phyloP scores from a whole-genome alignment of 1,140 invertebrate species.

The Caenorhabditis remanei region DNA sequence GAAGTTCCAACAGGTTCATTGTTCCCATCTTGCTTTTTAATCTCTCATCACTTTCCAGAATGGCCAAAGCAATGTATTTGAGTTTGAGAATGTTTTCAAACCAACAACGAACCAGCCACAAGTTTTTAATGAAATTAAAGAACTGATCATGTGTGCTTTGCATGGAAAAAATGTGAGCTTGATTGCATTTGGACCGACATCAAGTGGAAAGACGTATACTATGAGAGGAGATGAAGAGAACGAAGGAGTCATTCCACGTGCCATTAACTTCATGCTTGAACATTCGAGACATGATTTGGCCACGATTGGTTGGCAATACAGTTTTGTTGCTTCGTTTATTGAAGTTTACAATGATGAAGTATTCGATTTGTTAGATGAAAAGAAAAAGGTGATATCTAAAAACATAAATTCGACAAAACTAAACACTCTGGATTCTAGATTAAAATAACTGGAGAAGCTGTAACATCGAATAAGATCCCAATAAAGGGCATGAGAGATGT shows the following conservation, averaged over 20 bases:
- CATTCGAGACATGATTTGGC: constrained; percentile 81
- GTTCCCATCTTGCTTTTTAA: neutral
- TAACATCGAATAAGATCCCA: neutral
- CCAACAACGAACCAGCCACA: constrained; percentile 19
- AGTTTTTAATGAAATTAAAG: constrained; percentile 62
- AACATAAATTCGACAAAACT: neutral
- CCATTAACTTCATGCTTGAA: constrained; percentile 85
- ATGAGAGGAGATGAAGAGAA: constrained; percentile 86
- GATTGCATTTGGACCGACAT: constrained; percentile 92
- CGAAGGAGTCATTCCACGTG: constrained; percentile 85
- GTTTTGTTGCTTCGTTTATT: constrained; percentile 62
- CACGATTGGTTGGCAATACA: constrained; percentile 80
- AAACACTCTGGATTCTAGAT: neutral
- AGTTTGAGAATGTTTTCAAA: constrained; percentile 64
- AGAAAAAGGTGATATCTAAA: neutral
- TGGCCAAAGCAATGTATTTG: neutral
- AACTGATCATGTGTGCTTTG: constrained; percentile 79
- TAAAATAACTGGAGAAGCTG: neutral
- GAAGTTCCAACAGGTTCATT: constrained; percentile 41
- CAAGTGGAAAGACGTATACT: constrained; percentile 91
- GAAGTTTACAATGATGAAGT: constrained; percentile 69
- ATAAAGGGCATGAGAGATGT: constrained; percentile 78
- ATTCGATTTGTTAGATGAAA: constrained; percentile 64
- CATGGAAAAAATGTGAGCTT: constrained; percentile 95
- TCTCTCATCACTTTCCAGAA: neutral